Conservation (phyloP, 2,797 vertebrate genomes). For the Sebastiscus albofasciatus region DNA sequence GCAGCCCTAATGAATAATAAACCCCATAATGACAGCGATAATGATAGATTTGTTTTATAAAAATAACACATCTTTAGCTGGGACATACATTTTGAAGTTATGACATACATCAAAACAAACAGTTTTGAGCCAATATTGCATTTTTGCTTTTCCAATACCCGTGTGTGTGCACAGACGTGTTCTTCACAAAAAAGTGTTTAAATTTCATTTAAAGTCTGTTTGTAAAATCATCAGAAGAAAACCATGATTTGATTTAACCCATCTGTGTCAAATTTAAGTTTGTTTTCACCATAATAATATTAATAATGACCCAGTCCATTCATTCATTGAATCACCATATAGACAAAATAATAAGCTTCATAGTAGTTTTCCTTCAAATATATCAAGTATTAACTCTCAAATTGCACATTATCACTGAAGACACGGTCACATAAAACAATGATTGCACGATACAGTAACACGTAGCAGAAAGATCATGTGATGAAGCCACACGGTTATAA, state of each 20-base stretch:
- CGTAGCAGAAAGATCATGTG: constrained; percentile 17
- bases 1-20: neutral
- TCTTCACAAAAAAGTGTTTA: constrained; percentile 12
- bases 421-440: constrained; percentile 24
- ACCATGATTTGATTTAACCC: neutral
- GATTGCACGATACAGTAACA: constrained; percentile 32
- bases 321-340: constrained; percentile 7
- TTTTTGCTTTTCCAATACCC: neutral
- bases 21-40: neutral
- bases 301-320: neutral
- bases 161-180: neutral
- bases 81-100: constrained; percentile 5
- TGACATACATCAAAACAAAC: constrained; percentile 1
- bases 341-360: constrained; percentile 9
- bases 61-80: constrained; percentile 68
- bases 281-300: neutral
- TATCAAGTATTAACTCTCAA: constrained; percentile 12
- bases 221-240: neutral
- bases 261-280: neutral
- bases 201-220: neutral
- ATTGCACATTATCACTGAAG: constrained; percentile 44
- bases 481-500: constrained; percentile 22
- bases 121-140: constrained; percentile 1
- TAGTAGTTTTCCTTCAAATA: neutral
- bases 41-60: constrained; percentile 48